Base-by-base conservation (phyloP, 1,140 invertebrate genomes). In the Pseudomyrmex cubaensis region DNA sequence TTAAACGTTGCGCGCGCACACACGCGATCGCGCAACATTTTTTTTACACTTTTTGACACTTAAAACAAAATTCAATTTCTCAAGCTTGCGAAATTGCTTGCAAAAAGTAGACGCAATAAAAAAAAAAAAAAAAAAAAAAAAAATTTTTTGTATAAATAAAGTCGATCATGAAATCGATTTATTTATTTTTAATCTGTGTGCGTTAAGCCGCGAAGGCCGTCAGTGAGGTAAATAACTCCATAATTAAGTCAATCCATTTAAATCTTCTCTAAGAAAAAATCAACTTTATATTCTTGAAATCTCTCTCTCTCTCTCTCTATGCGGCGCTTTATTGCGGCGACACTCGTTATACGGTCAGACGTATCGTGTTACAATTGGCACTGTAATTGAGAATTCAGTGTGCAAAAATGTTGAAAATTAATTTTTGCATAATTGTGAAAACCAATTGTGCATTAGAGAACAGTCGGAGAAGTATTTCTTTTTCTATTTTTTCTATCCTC, bases 211-310 rank as follows among this genome's bases (percentile, higher is more conserved):
- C 76, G 76, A 80, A 80, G 76, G 76, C n/a, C 66, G 57, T 70
- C 64, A 69, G 35, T 80, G 76, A 80, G 76, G 66, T 80, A 80
- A 80, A 80, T 80, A 80, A 80, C 76, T 80, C 76, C 76, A 72
- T 72, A 80, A 80, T 80, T 80, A 80, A 80, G 76, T 52, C 44
- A 80, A 80, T 80, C 20, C 54, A 72, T 80, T 72, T 59, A 80
- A 80, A 59, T 61, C 54, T 57, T 59, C 12, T 15, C 54, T 70
- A 13, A 48, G 44, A 80, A 72, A 69, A 77, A 77, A 67, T 69
- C 63, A 56, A 56, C 46, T 75, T n/a, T 2, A 1, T 4, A 57
- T 77, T 56, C 50, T 54, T 54, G 67, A 77, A 54, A 57, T 52
- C 50, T 52, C 35, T 35, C 5, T 35, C 22, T 25, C 22, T 25